These are phyloP conservation scores for Diarsia mendica DNA, from an alignment of 2,888 invertebrate species.

Conservation along the genomic window DNA sequence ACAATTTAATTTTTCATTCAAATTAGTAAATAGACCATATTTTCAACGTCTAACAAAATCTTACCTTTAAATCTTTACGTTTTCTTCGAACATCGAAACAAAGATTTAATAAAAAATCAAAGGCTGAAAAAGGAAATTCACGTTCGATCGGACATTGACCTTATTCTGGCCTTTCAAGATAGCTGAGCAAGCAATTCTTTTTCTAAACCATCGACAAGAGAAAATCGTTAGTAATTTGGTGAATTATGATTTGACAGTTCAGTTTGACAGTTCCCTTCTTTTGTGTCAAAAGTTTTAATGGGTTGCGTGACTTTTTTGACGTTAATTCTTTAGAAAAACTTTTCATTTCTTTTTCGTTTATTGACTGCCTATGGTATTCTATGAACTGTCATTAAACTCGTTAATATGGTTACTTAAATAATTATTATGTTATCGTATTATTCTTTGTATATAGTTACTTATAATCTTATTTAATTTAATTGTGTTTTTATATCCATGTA, in stretches of 20 bases:
- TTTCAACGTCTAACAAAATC: neutral
- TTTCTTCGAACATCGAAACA: neutral
- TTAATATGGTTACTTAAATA: neutral
- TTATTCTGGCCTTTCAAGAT: constrained; percentile 7
- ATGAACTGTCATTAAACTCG: neutral
- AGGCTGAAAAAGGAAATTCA: neutral
- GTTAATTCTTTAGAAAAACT: neutral
- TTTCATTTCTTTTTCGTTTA: neutral
- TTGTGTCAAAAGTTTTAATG: constrained; percentile 3
- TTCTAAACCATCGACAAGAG: neutral
- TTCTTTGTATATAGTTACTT: neutral
- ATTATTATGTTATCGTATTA: neutral
- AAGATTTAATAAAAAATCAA: constrained; percentile 1
- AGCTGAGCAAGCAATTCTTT: constrained; percentile 15
- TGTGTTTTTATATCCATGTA: neutral
- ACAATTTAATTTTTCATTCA: too few species aligned
- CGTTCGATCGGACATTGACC: neutral
- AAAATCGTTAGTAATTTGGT: constrained; percentile 17
- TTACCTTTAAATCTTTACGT: neutral
- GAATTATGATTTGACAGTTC: constrained; percentile 22
- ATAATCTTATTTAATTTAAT: neutral
- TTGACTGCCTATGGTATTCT: neutral
- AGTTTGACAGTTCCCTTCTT: constrained; percentile 14
- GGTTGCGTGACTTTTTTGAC: neutral
- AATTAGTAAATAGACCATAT: neutral